Conservation (phyloP, 2,888 invertebrate genomes). For the Alviniconcha strummeri region DNA sequence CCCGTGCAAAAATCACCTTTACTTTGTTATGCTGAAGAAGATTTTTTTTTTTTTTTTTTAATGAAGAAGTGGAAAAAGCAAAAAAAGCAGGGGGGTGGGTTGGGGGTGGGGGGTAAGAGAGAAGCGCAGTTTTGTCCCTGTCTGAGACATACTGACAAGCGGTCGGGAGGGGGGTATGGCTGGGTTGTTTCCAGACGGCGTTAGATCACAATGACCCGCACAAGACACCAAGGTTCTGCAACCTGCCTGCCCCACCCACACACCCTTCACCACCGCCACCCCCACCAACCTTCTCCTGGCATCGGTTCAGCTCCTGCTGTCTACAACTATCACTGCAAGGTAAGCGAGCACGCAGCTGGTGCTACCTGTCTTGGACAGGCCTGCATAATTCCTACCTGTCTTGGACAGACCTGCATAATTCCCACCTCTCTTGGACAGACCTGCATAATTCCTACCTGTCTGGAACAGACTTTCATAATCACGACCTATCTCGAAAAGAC, state of each 20-base stretch:
- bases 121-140: no score
- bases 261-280: neutral
- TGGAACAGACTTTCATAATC: no score
- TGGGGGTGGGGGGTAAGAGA: neutral
- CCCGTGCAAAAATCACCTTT: neutral
- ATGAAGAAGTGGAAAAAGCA: neutral
- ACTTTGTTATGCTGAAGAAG: neutral
- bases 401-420: no score
- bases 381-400: no score
- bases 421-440: no score
- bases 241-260: neutral
- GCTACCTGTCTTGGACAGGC: no score
- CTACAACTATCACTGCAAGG: no score
- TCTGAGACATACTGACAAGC: no score
- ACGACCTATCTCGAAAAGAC: no score
- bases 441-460: no score
- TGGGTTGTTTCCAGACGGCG: neutral
- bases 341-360: no score
- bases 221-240: conserved; percentile 5
- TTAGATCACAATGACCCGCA: conserved; percentile 13
- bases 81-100: neutral
- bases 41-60: neutral
- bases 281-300: neutral
- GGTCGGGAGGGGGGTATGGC: neutral
- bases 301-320: no score